Evolutionary conservation across 2,797 vertebrate species (phyloP).

Genomic region (Sebastes vulpes): DNA sequence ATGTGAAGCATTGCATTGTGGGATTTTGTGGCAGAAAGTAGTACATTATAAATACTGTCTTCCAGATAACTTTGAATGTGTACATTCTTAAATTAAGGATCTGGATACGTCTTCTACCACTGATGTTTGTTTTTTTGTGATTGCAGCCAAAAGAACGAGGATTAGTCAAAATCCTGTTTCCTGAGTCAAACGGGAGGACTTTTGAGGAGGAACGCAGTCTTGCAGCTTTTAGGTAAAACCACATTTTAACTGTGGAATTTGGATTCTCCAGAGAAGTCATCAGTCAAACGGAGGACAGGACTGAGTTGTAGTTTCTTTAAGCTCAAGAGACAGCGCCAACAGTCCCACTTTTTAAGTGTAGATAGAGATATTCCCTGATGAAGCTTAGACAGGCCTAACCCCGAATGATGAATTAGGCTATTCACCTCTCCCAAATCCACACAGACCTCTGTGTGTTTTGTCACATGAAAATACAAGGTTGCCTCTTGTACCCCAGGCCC

Average conservation of each 20-base stretch:
- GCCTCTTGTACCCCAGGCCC: slow-evolving; percentile 75
- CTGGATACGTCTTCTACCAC: neutral
- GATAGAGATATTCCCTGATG: slow-evolving; percentile 81
- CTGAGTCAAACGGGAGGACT: slow-evolving; percentile 7
- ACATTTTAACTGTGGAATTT: slow-evolving; percentile 74
- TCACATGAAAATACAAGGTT: slow-evolving; percentile 83
- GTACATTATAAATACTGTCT: neutral
- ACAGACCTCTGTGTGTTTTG: slow-evolving; percentile 84
- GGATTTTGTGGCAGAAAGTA: neutral
- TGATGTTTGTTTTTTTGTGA: slow-evolving; percentile 20
- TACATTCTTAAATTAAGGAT: neutral
- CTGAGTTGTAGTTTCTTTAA: slow-evolving; percentile 75
- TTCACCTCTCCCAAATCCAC: slow-evolving; percentile 78
- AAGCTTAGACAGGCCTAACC: slow-evolving; percentile 73
- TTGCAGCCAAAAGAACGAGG: slow-evolving; percentile 21
- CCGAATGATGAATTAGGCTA: slow-evolving; percentile 82
- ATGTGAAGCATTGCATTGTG: neutral
- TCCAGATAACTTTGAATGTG: neutral
- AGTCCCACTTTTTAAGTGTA: slow-evolving; percentile 72
- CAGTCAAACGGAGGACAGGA: slow-evolving; percentile 70
- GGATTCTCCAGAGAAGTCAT: slow-evolving; percentile 75
- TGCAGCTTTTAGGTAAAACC: slow-evolving; percentile 51
- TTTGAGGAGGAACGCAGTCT: slow-evolving; percentile 21
- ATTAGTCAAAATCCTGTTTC: slow-evolving; percentile 44
- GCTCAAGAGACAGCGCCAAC: slow-evolving; percentile 74